Base-by-base conservation (phyloP, 1,140 invertebrate genomes). In the Acromyrmex echinatior region DNA sequence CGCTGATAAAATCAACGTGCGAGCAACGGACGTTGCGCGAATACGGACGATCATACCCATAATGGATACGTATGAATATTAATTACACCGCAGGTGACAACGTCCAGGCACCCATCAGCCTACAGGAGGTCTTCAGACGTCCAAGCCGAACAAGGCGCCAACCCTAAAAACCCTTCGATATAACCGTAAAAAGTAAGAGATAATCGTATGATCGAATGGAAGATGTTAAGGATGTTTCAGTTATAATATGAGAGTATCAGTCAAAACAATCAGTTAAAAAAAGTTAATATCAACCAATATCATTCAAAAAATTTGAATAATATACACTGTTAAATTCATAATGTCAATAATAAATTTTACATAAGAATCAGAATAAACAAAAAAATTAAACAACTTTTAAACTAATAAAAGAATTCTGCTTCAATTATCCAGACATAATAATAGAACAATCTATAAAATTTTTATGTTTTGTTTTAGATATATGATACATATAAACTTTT, bases 51-150 rank as follows among this genome's bases (percentile, higher is more conserved):
- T 91, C 89, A 82, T 91, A 90, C 80, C 25, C 80, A 86, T 81
- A 85, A 90, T 84, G 68, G 56, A 78, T 92, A 92, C 86, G 77
- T 93, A 95, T 95, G 95, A 95, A 95, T 95, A 95, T 95, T 95
- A 95, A 95, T 95, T 95, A 95, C 93, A 94, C 87, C 90, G 91
- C 90, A 93, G 94, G 93, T 95, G 95, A 95, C 95, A 95, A 87
- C 86, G 89, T 86, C 77, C 93, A 95, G 94, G 95, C 77, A 74
- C 79, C 25, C 90, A 95, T 92, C 89, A 93, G 56, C 39, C 35
- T 1, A 31, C 56, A 95, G 85, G 93, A 95, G 94, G 92, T 95
- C 28, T 84, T 65, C 78, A 82, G 86, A 25, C 39, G 73, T 79
- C 87, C 74, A 81, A 88, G 79, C 88, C 89, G 86, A 92, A 91